Evolutionary conservation across 2,113 vertebrate genomes (phyloP).

Genomic region (Larimichthys crocea): DNA sequence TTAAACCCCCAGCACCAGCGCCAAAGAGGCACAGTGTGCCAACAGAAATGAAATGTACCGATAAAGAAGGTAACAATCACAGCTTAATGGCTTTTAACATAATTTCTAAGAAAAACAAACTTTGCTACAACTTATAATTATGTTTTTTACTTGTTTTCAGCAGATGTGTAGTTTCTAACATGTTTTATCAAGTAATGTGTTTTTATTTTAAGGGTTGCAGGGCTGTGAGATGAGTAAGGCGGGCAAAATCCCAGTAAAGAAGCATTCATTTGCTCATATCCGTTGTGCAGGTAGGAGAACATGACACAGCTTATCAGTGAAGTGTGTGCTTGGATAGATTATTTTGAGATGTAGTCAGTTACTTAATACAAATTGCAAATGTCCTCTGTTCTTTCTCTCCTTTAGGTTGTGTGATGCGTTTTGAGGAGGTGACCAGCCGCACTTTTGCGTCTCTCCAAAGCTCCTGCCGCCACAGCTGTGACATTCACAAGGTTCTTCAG

Average conservation of each 20-base stretch:
- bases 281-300: conserved; percentile 74
- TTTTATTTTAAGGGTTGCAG: conserved; percentile 66
- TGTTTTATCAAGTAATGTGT: conserved; percentile 6
- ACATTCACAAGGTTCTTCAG: conserved; percentile 73
- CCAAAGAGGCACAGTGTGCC: conserved; percentile 19
- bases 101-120: neutral
- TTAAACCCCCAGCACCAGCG: conserved; percentile 28
- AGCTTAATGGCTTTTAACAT: neutral
- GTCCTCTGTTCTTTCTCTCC: neutral
- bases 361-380: neutral
- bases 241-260: conserved; percentile 14
- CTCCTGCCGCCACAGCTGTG: conserved; percentile 68
- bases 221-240: conserved; percentile 38
- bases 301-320: neutral
- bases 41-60: neutral
- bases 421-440: conserved; percentile 73
- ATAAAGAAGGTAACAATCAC: conserved; percentile 51
- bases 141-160: neutral
- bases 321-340: neutral
- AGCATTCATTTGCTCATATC: conserved; percentile 17
- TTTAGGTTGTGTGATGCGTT: conserved; percentile 75
- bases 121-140: neutral
- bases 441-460: conserved; percentile 65
- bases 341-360: too few species aligned
- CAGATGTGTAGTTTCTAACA: conserved; percentile 24